phyloP scores from a whole-genome alignment of 2,113 vertebrate species.

The Lucifuga dentata region DNA sequence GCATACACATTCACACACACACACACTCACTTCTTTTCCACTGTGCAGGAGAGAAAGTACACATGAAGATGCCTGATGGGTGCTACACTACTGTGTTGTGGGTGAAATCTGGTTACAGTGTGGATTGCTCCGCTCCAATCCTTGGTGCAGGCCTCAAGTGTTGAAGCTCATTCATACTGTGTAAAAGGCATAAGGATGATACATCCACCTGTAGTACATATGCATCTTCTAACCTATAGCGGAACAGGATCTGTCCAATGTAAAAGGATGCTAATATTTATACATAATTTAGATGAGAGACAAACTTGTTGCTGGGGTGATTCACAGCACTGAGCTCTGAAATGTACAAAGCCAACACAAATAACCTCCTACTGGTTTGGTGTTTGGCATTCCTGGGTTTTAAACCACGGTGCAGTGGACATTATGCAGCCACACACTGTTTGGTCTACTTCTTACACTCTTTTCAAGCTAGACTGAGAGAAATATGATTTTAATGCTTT shows the following conservation, averaged over 20 bases:
- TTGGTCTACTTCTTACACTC: neutral
- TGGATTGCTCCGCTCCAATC: conserved; percentile 9
- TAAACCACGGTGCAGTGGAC: neutral
- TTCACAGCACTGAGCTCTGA: too few species aligned
- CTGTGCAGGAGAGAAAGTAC: neutral
- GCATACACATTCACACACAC: conserved; percentile 6
- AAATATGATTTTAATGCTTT: neutral
- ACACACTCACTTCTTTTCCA: neutral
- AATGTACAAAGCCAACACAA: too few species aligned
- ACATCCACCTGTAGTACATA: too few species aligned
- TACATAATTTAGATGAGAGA: too few species aligned
- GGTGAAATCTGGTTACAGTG: conserved; percentile 19
- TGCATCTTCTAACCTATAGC: too few species aligned
- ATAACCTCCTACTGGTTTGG: too few species aligned
- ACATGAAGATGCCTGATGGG: neutral
- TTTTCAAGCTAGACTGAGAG: neutral
- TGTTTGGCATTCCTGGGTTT: neutral
- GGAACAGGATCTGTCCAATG: too few species aligned
- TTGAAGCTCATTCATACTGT: conserved; percentile 23
- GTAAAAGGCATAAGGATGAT: neutral
- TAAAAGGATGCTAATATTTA: too few species aligned
- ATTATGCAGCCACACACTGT: neutral
- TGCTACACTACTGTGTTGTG: conserved; percentile 1
- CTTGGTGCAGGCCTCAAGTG: conserved; percentile 2
- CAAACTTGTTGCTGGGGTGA: too few species aligned